Conservation (phyloP, 2,888 invertebrate species). For the Eubasilissa splendida region DNA sequence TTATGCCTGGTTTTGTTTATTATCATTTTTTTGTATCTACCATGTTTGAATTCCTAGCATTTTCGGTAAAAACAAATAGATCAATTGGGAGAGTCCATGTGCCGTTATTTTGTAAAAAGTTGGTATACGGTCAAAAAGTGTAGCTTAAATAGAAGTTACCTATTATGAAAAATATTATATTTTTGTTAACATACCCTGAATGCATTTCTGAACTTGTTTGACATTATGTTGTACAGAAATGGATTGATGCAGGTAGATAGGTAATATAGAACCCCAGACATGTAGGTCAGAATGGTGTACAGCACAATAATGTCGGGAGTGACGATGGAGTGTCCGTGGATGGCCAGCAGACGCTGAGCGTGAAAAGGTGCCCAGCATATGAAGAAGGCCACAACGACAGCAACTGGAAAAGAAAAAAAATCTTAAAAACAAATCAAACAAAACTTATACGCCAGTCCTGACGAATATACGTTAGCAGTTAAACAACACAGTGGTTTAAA, state of each 20-base stretch:
- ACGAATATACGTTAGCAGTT: too few relatives aligned
- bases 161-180: neutral
- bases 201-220: conserved; percentile 92
- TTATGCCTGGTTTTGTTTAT: too few relatives aligned
- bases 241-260: conserved; percentile 95
- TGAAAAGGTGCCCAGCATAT: conserved; percentile 96
- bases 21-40: too few relatives aligned
- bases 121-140: neutral
- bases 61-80: neutral
- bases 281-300: conserved; percentile 82
- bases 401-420: conserved; percentile 73
- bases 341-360: conserved; percentile 88
- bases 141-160: too few relatives aligned
- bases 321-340: conserved; percentile 76
- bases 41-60: neutral
- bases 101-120: neutral
- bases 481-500: too few relatives aligned
- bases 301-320: conserved; percentile 70
- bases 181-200: conserved; percentile 80
- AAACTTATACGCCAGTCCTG: too few relatives aligned
- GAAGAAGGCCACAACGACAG: conserved; percentile 92
- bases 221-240: conserved; percentile 94
- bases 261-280: conserved; percentile 93
- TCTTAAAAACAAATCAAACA: too few relatives aligned
- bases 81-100: too few relatives aligned